These are phyloP conservation scores for Alcedo atthis DNA, from an alignment of 2,797 vertebrate genomes.

Conservation along the genomic window DNA sequence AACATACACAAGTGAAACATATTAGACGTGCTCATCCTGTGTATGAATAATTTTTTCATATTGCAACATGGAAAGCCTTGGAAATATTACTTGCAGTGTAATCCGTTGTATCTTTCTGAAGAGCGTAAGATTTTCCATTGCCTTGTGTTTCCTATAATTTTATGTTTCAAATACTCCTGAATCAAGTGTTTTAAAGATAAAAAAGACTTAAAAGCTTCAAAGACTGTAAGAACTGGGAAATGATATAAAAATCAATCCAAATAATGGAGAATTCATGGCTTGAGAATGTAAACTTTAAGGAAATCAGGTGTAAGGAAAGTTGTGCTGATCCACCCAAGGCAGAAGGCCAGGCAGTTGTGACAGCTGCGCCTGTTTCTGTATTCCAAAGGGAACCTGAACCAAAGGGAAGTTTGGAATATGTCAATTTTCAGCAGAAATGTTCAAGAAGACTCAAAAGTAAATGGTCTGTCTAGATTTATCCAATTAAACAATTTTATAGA, in stretches of 20 bases:
- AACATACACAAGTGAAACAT: fast-evolving
- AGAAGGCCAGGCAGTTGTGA: background rate
- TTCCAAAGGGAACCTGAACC: background rate
- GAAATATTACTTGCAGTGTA: background rate
- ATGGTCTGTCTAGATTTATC: conserved; percentile 11
- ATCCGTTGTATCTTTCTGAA: background rate
- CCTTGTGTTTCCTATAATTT: background rate
- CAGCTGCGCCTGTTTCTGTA: background rate
- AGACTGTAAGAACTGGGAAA: background rate
- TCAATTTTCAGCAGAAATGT: background rate
- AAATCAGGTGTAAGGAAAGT: background rate
- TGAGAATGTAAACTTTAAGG: background rate
- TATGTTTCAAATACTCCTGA: background rate
- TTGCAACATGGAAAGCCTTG: background rate
- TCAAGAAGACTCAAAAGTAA: background rate
- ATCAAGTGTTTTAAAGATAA: background rate
- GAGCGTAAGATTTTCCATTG: background rate
- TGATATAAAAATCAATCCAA: background rate
- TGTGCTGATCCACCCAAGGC: background rate
- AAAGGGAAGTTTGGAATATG: background rate
- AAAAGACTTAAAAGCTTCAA: background rate
- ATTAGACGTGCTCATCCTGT: background rate
- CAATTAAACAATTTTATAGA: conserved; percentile 24
- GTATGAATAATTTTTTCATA: background rate
- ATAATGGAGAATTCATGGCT: background rate